Base-by-base conservation (phyloP, 2,113 vertebrate genomes). In the Varanus komodoensis region DNA sequence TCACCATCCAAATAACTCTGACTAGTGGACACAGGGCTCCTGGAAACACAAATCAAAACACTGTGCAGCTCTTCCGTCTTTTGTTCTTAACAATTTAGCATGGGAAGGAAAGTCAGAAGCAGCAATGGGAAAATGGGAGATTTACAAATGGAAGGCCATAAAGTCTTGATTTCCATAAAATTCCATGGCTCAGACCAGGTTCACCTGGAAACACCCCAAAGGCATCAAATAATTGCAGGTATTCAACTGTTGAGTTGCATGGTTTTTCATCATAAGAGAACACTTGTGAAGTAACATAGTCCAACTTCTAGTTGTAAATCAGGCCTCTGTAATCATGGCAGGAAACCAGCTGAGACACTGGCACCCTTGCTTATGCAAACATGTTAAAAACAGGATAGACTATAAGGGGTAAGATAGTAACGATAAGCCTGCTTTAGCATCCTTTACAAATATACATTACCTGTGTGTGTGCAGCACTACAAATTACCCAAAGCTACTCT, bases 331-430 rank as follows among this genome's bases (percentile, higher is more conserved):
- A 34, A 57, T 50, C n/a, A 15, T 64, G 68, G 52, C 54, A 38
- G 67, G 67, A 78, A 44, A 54, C 11, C 54, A 54, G 54, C 9
- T 78, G 11, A 4, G 87, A 34, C 64, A 61, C 86, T 44, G 80
- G 8, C 9, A n/a, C 9, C 88, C 87, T 90, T 44, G 83, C 29
- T 48, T 93, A 80, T 78, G n/a, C 38, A 86, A 4, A 44, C 50
- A 86, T 69, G 71, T 0, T 0, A 32, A 57, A 54, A 82, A 38
- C 64, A 38, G 15, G 5, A 0, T 0, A 54, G 7, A 54, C 1
- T 54, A 19, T 0, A 0, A 89, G 86, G 54, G 2, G 73, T 69
- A 38, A 82, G 81, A 4, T 5, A 29, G 23, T 82, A 87, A 71
- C 19, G 82, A 50, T 2, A 27, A 50, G 27, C 44, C 84, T 91